Conservation (phyloP, 2,113 vertebrate genomes). For the Nycticebus coucang region DNA sequence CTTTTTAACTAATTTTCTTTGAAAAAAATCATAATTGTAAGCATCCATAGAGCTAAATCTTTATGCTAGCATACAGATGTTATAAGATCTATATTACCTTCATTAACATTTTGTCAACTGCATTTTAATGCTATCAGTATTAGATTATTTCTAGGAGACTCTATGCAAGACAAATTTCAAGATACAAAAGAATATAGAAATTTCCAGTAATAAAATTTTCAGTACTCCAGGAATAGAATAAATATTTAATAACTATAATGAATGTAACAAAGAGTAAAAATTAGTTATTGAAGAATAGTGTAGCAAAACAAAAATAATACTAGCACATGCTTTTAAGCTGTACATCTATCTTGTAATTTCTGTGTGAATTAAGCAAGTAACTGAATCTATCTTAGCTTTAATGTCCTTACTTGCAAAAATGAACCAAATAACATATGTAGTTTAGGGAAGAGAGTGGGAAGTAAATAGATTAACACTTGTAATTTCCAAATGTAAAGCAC, state of each 20-base stretch:
- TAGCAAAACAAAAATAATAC: background rate
- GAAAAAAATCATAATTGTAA: background rate
- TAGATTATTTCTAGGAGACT: background rate
- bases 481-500: background rate
- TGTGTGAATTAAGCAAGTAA: background rate
- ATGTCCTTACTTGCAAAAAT: background rate
- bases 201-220: background rate
- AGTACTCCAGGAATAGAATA: background rate
- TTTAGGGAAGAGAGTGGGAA: background rate
- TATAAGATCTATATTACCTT: background rate
- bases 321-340: background rate
- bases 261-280: background rate
- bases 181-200: background rate
- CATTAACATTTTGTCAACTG: conserved; percentile 13
- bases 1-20: conserved; percentile 35
- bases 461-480: background rate
- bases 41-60: background rate
- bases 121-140: background rate
- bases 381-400: background rate
- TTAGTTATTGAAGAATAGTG: background rate
- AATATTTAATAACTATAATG: background rate
- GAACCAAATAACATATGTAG: background rate
- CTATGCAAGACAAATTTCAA: background rate
- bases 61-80: background rate
- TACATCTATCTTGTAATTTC: background rate